Percentiles rank a stretch among this genome's conserved stretches.
These are phyloP conservation scores for Rhizomys pruinosus DNA, from an alignment of 2,113 vertebrate species.

Conservation along the genomic window DNA sequence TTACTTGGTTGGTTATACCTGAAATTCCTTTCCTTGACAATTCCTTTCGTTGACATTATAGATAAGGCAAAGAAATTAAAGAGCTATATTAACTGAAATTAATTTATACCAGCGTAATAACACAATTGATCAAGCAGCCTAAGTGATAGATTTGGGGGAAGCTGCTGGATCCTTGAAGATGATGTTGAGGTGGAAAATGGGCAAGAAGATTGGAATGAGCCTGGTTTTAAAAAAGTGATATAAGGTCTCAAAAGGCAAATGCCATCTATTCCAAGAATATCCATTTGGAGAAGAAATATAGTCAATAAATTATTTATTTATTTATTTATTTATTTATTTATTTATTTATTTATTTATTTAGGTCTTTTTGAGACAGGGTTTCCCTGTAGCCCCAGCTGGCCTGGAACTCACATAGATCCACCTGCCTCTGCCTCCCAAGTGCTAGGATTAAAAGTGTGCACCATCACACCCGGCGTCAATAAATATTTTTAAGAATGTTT, in stretches of 20 bases:
- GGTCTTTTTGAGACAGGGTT: not conserved
- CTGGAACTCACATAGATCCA: not conserved
- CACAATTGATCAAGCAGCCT: constrained; percentile 34
- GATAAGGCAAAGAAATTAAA: constrained; percentile 37
- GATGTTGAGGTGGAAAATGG: not conserved
- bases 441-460: not conserved
- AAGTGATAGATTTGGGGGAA: too few species aligned
- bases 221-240: not conserved
- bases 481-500: too few species aligned
- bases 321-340: too few species aligned
- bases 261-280: constrained; percentile 23
- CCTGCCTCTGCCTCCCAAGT: not conserved
- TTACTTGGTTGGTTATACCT: constrained; percentile 31
- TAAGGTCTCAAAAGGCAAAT: constrained; percentile 1
- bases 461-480: too few species aligned
- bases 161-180: not conserved
- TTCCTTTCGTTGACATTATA: constrained; percentile 30
- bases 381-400: not conserved
- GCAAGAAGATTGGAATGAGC: not conserved
- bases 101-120: constrained; percentile 4
- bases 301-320: too few species aligned
- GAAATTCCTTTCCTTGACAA: constrained; percentile 39
- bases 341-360: too few species aligned
- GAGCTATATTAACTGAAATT: constrained; percentile 13
- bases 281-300: not conserved